Base-by-base conservation (phyloP, 1,140 invertebrate genomes). In the Theocolax elegans region DNA sequence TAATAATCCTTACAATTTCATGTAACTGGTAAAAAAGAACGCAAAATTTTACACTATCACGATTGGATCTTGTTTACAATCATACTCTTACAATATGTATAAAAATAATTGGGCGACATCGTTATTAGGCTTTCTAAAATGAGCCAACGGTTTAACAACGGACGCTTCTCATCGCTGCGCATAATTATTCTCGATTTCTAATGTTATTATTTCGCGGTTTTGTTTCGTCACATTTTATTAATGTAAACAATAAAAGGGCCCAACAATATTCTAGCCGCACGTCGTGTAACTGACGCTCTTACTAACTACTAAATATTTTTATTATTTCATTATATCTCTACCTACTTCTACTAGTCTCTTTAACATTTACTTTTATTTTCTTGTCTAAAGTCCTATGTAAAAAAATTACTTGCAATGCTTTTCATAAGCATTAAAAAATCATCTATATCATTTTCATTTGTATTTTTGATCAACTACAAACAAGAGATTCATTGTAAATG, bases 51-150 rank as follows among this genome's bases (percentile, higher is more conserved):
- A n/a, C n/a, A n/a, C n/a, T n/a, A n/a, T n/a, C n/a, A n/a, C n/a
- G n/a, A n/a, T n/a, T n/a, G n/a, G n/a, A n/a, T n/a, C n/a, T 64
- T 44, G 44, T 38, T 67, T 51, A 3, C 3, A 40, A 35, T 53
- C 12, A 23, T 13, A 35, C 51, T 56, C 42, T 76, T 80, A 76
- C 63, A 79, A 80, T 76, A 80, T 75, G 80, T 84, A 85, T 74
- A 83, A 85, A 84, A 84, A 85, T 85, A 85, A 85, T 76, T 80
- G 75, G 76, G 75, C 74, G 56, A 67, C 56, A 13, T 15, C 71
- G 74, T 75, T n/a, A 60, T 67, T 42, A 72, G 70, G 75, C 49
- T 49, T 72, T 71, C 38, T 65, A 68, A 76, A 71, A 75, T 79
- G 76, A 67, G 21, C 62, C 40, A 12, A 31, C 6, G 6, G 25